A percentile compares a stretch with the other conserved stretches of the same genome.
These are phyloP conservation scores for Danaus chrysippus DNA, from an alignment of 2,888 invertebrate species.

Conservation along the genomic window DNA sequence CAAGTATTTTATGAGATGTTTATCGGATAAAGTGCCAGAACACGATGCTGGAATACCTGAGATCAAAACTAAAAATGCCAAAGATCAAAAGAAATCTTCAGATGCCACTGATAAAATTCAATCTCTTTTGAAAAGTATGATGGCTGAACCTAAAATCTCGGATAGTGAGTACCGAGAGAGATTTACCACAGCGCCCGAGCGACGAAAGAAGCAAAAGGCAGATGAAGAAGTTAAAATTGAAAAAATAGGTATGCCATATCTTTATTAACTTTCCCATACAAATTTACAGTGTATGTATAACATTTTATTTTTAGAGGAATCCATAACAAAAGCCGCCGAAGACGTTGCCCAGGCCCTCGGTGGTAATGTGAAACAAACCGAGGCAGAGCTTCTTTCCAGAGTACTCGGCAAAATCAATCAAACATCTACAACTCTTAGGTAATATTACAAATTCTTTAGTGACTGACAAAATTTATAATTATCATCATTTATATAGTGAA, in stretches of 20 bases:
- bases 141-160: conserved; percentile 56
- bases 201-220: conserved; percentile 42
- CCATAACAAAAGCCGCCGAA: conserved; percentile 81
- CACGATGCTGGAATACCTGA: conserved; percentile 49
- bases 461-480: too few species aligned
- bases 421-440: conserved; percentile 64
- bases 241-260: conserved; percentile 52
- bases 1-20: conserved; percentile 34
- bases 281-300: background rate
- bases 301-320: conserved; percentile 49
- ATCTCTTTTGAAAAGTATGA: conserved; percentile 59
- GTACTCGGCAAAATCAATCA: conserved; percentile 79
- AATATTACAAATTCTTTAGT: conserved; percentile 12
- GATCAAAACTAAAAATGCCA: conserved; percentile 35
- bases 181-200: conserved; percentile 59
- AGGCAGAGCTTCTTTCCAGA: conserved; percentile 85
- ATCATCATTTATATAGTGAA: background rate
- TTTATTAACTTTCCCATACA: background rate
- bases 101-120: conserved; percentile 66
- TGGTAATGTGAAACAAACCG: conserved; percentile 83
- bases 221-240: conserved; percentile 58
- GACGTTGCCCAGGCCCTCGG: conserved; percentile 85
- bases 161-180: conserved; percentile 59
- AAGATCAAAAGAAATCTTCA: conserved; percentile 38
- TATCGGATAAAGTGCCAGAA: conserved; percentile 45